phyloP scores from a whole-genome alignment of 2,113 vertebrate species.

The Pangasianodon hypophthalmus region DNA sequence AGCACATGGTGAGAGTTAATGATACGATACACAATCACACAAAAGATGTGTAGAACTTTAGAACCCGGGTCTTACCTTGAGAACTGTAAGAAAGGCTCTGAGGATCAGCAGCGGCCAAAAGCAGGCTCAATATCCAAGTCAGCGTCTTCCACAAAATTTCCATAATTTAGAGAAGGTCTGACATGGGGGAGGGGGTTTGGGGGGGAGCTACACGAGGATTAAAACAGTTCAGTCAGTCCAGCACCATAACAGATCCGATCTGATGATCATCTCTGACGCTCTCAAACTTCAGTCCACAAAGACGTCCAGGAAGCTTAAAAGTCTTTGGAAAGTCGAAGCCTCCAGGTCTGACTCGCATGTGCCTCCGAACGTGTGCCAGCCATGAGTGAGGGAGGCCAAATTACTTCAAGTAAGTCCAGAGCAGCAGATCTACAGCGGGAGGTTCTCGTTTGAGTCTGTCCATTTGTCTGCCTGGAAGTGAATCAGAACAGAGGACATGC shows the following conservation, averaged over 20 bases:
- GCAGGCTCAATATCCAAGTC: conserved; percentile 96
- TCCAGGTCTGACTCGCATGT: conserved; percentile 74
- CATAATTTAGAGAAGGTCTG: conserved; percentile 91
- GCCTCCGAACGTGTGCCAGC: conserved; percentile 82
- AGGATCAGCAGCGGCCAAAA: conserved; percentile 92
- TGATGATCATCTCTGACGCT: conserved; percentile 68
- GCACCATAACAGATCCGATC: conserved; percentile 83
- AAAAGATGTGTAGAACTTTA: neutral
- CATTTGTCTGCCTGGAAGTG: conserved; percentile 82
- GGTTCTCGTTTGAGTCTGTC: conserved; percentile 74
- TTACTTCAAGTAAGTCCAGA: conserved; percentile 77
- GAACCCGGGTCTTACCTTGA: conserved; percentile 84
- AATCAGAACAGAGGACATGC: conserved; percentile 47
- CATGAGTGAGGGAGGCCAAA: conserved; percentile 68
- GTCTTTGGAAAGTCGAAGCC: conserved; percentile 70
- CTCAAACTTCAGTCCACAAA: conserved; percentile 47
- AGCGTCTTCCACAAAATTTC: conserved; percentile 98
- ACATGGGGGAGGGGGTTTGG: conserved; percentile 72
- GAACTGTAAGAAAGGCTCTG: conserved; percentile 89
- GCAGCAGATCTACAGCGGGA: conserved; percentile 73
- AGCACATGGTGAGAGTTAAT: conserved; percentile 24
- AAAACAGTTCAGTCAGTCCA: conserved; percentile 78
- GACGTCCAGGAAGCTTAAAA: conserved; percentile 65
- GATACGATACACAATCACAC: neutral
- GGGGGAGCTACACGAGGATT: conserved; percentile 81